phyloP scores from a whole-genome alignment of 1,140 invertebrate species.

The Battus philenor region DNA sequence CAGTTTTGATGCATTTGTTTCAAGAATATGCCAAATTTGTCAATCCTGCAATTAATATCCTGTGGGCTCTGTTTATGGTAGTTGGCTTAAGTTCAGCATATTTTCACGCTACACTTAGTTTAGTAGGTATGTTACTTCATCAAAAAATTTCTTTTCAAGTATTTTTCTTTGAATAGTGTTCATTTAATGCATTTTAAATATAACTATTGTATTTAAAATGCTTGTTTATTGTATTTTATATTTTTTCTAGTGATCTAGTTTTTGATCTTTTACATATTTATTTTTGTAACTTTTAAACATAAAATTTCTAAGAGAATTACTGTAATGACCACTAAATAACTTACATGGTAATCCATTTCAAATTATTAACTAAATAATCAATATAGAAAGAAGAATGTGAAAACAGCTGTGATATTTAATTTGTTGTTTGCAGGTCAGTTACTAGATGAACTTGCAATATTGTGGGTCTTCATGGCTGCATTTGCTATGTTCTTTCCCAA shows the following conservation, averaged over 20 bases:
- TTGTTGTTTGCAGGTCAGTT: constrained; percentile 78
- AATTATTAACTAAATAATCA: too few relatives aligned
- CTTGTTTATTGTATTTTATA: too few relatives aligned
- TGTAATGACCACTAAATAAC: too few relatives aligned
- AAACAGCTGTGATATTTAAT: not conserved
- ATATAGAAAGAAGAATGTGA: too few relatives aligned
- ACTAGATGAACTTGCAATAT: constrained; percentile 86
- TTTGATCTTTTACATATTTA: too few relatives aligned
- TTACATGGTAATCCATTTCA: too few relatives aligned
- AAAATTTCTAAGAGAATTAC: too few relatives aligned
- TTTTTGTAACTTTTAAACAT: too few relatives aligned
- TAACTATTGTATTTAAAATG: not conserved
- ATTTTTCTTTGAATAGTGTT: not conserved
- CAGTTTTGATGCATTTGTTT: constrained; percentile 85
- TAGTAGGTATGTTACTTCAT: constrained; percentile 83
- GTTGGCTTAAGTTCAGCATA: constrained; percentile 89
- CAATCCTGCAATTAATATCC: constrained; percentile 84
- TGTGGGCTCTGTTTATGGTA: constrained; percentile 86
- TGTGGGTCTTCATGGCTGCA: constrained; percentile 87
- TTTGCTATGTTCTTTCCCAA: constrained; percentile 85
- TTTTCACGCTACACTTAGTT: constrained; percentile 88
- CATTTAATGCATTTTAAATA: too few relatives aligned
- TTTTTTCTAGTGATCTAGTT: too few relatives aligned
- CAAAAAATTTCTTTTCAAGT: constrained; percentile 7
- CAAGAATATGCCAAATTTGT: constrained; percentile 84